These are phyloP conservation scores for Ypsolopha scabrella DNA, from an alignment of 2,888 invertebrate genomes.

Conservation along the genomic window DNA sequence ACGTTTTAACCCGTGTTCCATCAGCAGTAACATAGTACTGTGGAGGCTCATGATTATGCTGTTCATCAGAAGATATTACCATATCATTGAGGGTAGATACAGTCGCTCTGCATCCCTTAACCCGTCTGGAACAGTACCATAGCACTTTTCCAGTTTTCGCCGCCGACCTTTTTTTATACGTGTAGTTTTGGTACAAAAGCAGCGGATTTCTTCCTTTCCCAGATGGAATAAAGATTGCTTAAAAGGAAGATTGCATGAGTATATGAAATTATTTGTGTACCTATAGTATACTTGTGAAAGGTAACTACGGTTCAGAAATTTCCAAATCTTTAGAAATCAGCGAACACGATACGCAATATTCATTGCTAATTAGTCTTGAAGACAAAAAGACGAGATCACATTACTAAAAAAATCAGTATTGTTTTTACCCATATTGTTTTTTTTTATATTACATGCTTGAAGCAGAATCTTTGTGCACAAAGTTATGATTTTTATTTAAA, in stretches of 20 bases:
- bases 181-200: slow-evolving; percentile 34
- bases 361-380: no score
- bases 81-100: slow-evolving; percentile 3
- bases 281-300: background rate
- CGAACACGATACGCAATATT: no score
- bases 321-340: no score
- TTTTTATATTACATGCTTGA: no score
- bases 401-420: no score
- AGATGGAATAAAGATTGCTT: slow-evolving; percentile 39
- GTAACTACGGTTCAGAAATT: no score
- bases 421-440: no score
- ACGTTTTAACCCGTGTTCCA: no score
- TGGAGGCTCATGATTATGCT: slow-evolving; percentile 14
- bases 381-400: no score
- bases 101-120: slow-evolving; percentile 3
- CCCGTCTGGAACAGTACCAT: slow-evolving; percentile 37
- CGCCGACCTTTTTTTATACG: slow-evolving; percentile 22
- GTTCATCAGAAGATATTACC: slow-evolving; percentile 5
- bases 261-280: background rate
- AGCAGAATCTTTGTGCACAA: no score
- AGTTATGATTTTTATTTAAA: no score
- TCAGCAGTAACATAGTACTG: slow-evolving; percentile 5
- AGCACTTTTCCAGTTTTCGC: slow-evolving; percentile 18
- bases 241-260: slow-evolving; percentile 8
- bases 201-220: slow-evolving; percentile 46